These are phyloP conservation scores for Entomobrya proxima DNA, from an alignment of 2,888 invertebrate genomes.

Conservation along the genomic window DNA sequence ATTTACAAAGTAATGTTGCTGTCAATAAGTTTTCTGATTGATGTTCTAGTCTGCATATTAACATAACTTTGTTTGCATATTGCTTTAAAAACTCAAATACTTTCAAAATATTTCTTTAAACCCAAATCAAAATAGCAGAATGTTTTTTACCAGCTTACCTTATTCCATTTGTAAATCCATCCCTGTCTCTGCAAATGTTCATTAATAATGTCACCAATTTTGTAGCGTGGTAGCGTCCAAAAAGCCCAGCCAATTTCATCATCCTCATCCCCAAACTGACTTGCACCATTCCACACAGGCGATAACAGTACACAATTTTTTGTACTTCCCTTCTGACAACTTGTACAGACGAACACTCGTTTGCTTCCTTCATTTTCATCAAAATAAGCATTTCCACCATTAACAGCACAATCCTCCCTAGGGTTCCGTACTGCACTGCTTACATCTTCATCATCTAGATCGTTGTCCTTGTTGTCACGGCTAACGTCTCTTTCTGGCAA, in stretches of 20 bases:
- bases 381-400: background rate
- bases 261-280: background rate
- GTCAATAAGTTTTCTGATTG: too few relatives aligned
- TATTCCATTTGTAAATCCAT: background rate
- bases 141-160: background rate
- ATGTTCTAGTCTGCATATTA: too few relatives aligned
- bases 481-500: background rate
- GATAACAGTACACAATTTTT: background rate
- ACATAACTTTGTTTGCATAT: too few relatives aligned
- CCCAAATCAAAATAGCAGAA: background rate
- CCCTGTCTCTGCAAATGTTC: background rate
- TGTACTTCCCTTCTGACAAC: too few relatives aligned
- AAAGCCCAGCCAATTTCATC: background rate
- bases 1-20: too few relatives aligned
- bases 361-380: background rate
- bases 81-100: too few relatives aligned
- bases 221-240: background rate
- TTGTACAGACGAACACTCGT: too few relatives aligned
- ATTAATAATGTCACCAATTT: background rate
- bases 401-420: background rate
- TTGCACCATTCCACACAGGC: background rate
- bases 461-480: background rate
- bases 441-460: background rate
- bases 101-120: too few relatives aligned
- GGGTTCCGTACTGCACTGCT: background rate